phyloP scores from a whole-genome alignment of 2,113 vertebrate genomes.

The Stomatorhinus ivindoensis region DNA sequence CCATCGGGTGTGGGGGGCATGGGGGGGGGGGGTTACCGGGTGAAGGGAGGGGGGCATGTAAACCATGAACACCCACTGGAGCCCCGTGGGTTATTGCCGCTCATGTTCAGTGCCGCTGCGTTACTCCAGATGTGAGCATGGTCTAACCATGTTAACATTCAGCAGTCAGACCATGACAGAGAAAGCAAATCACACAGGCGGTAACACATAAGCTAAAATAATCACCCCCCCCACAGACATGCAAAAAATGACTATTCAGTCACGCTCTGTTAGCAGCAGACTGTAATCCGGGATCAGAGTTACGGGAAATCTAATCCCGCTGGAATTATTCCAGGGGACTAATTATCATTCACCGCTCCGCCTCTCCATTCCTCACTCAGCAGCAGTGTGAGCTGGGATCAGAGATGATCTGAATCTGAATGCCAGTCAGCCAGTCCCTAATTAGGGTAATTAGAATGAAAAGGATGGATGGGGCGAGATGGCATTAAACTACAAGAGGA shows the following conservation, averaged over 20 bases:
- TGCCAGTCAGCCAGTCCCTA: background rate
- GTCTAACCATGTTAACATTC: background rate
- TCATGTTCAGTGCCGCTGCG: background rate
- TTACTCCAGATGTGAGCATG: background rate
- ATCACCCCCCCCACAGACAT: background rate
- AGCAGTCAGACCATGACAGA: background rate
- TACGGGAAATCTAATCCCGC: background rate
- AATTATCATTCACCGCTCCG: background rate
- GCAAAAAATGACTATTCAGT: background rate
- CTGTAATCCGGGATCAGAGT: background rate
- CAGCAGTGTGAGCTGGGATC: background rate
- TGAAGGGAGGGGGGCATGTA: background rate
- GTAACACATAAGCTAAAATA: background rate
- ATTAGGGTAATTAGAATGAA: conserved; percentile 10
- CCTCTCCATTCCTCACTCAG: background rate
- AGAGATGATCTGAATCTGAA: background rate
- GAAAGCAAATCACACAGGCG: background rate
- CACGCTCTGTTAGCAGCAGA: background rate
- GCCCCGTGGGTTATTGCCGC: background rate
- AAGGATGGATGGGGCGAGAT: background rate
- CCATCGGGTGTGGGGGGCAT: too few species aligned
- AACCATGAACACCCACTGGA: background rate
- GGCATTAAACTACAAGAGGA: background rate
- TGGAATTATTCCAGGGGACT: conserved; percentile 1
- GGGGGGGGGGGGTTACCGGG: too few species aligned